A percentile compares a stretch with the other conserved stretches of the same genome.
Evolutionary conservation across 2,797 vertebrate genomes (phyloP).

Genomic region (Chanos chanos): DNA sequence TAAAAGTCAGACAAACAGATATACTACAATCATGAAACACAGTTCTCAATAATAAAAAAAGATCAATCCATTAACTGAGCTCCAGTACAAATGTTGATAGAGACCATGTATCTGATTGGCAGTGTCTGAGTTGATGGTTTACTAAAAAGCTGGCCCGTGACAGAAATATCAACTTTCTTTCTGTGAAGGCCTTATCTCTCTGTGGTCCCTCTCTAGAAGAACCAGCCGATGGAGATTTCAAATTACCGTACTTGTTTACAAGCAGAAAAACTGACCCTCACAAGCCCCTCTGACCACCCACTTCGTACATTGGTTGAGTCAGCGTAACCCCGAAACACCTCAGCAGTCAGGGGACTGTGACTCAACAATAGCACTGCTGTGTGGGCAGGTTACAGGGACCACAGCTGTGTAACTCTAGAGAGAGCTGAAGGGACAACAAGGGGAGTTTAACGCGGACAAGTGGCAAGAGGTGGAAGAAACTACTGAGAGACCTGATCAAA

Average conservation of each 20-base stretch:
- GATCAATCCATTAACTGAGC: no score
- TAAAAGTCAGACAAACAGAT: no score
- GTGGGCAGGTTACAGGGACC: not conserved
- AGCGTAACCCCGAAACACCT: not conserved
- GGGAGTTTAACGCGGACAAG: not conserved
- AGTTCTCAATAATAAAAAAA: no score
- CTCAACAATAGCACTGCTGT: conserved; percentile 7
- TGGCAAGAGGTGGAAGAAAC: conserved; percentile 30
- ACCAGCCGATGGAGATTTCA: not conserved
- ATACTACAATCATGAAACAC: no score
- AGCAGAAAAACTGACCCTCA: conserved; percentile 6
- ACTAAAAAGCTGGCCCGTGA: no score
- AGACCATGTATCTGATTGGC: no score
- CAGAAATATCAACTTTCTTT: not conserved
- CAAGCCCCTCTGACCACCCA: conserved; percentile 57
- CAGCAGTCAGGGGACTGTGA: not conserved
- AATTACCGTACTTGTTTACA: conserved; percentile 15
- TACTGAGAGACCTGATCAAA: conserved; percentile 42
- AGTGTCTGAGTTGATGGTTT: no score
- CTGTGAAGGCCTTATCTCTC: no score
- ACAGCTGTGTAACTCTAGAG: conserved; percentile 25
- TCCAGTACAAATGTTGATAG: no score
- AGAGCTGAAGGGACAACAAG: conserved; percentile 11
- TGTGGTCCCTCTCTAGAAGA: not conserved
- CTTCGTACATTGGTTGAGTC: not conserved